Percentiles rank a stretch among this genome's conserved stretches.
These are phyloP conservation scores for Mionectes olivaceus DNA, from an alignment of 2,797 vertebrate species.

Conservation along the genomic window DNA sequence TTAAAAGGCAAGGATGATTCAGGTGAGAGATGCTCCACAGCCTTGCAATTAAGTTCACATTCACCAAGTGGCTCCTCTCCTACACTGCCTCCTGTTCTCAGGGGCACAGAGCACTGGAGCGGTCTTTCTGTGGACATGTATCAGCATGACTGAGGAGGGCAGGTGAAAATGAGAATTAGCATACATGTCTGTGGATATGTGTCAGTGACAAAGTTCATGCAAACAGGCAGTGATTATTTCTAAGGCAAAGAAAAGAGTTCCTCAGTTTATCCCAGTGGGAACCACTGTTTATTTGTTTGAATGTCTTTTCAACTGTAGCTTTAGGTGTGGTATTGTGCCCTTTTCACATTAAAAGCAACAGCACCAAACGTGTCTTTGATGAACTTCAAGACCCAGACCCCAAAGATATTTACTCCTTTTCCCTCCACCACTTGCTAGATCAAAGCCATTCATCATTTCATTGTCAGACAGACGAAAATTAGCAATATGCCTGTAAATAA, in stretches of 20 bases:
- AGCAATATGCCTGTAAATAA: background rate
- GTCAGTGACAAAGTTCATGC: background rate
- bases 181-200: background rate
- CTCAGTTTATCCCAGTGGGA: background rate
- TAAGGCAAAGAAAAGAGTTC: background rate
- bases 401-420: background rate
- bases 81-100: background rate
- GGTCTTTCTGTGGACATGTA: background rate
- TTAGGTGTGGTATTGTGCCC: background rate
- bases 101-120: background rate
- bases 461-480: background rate
- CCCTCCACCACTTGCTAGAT: background rate
- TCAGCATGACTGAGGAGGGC: background rate
- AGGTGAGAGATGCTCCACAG: background rate
- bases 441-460: background rate
- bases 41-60: background rate
- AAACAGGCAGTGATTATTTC: background rate
- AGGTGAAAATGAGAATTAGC: rapidly evolving
- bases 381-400: background rate
- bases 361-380: background rate
- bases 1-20: background rate
- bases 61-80: background rate
- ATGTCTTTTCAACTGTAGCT: background rate
- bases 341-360: background rate
- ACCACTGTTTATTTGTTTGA: background rate